phyloP scores from a whole-genome alignment of 2,113 vertebrate species.

The Rostratula benghalensis region DNA sequence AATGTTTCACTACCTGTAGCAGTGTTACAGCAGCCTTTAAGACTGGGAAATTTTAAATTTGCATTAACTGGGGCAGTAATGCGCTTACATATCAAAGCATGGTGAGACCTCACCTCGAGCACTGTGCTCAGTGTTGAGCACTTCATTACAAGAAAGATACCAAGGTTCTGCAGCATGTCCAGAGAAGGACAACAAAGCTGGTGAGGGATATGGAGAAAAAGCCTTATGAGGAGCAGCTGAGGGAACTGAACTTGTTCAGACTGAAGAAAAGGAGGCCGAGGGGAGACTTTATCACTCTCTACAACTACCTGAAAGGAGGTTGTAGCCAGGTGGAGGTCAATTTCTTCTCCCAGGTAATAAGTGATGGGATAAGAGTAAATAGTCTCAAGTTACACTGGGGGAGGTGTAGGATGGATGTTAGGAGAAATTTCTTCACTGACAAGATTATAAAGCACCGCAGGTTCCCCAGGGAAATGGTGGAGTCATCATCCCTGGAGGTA shows the following conservation, averaged over 20 bases:
- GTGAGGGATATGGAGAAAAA: not conserved
- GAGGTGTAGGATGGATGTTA: not conserved
- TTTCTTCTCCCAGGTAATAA: not conserved
- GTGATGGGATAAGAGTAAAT: not conserved
- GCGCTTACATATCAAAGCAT: not conserved
- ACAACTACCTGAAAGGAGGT: not conserved
- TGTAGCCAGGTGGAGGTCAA: not conserved
- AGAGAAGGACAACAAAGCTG: not conserved
- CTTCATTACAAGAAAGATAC: not conserved
- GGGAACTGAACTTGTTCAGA: not conserved
- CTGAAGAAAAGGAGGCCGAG: no score
- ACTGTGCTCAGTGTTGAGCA: not conserved
- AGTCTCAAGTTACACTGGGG: not conserved
- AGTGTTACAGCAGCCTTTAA: not conserved
- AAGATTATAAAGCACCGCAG: not conserved
- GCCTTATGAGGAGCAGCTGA: not conserved
- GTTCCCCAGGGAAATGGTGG: not conserved
- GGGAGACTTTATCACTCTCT: not conserved
- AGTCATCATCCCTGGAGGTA: not conserved
- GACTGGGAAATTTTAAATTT: not conserved
- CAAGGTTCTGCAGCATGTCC: not conserved
- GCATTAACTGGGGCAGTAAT: not conserved
- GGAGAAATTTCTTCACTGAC: not conserved
- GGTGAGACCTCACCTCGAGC: not conserved
- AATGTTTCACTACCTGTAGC: not conserved